phyloP scores from a whole-genome alignment of 2,797 vertebrate genomes.

The Loris lydekkerianus region DNA sequence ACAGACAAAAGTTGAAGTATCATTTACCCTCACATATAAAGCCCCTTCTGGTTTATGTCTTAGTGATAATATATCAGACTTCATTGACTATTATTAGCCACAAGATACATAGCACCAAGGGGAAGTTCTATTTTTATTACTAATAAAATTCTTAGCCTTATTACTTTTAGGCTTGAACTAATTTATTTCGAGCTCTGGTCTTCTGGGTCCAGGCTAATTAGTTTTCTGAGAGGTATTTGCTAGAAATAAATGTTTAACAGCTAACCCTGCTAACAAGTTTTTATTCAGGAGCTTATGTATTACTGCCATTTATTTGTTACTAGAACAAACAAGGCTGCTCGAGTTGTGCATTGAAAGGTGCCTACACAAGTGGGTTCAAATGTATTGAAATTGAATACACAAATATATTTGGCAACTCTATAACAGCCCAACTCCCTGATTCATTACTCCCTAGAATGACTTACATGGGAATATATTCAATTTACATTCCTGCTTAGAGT shows the following conservation, averaged over 20 bases:
- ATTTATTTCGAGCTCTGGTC: conserved; percentile 65
- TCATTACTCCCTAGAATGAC: conserved; percentile 56
- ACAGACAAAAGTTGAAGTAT: neutral
- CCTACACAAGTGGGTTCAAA: conserved; percentile 5
- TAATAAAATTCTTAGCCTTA: conserved; percentile 46
- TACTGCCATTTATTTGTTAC: conserved; percentile 26
- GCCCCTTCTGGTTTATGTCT: neutral
- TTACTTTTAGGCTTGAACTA: conserved; percentile 64
- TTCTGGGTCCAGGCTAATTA: conserved; percentile 67
- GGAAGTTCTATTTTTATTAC: conserved; percentile 55
- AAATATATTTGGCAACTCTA: conserved; percentile 42
- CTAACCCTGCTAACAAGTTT: conserved; percentile 49
- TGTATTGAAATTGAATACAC: conserved; percentile 52
- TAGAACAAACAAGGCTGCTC: conserved; percentile 62
- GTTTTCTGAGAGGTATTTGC: conserved; percentile 50
- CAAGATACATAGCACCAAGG: conserved; percentile 22
- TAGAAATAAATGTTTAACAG: conserved; percentile 67
- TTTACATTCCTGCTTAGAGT: conserved; percentile 63
- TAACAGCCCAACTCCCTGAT: conserved; percentile 23
- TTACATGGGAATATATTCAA: conserved; percentile 63
- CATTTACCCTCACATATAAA: neutral
- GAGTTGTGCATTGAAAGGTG: conserved; percentile 67
- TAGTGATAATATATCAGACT: conserved; percentile 1
- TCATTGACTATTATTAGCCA: conserved; percentile 31
- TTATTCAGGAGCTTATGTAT: conserved; percentile 27